Conservation (phyloP, 1,140 invertebrate species). For the Aphis craccivora region DNA sequence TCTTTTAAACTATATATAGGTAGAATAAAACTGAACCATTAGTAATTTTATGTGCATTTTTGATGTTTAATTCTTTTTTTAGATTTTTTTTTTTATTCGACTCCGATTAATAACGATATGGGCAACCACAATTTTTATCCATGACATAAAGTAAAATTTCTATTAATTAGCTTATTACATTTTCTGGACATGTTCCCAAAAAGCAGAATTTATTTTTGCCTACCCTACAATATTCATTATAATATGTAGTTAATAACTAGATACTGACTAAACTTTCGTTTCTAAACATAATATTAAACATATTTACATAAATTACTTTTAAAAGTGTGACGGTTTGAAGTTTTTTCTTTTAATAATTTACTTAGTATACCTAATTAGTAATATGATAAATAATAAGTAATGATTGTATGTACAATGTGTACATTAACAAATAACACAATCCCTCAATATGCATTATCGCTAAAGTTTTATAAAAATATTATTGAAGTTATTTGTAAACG, state of each 20-base stretch:
- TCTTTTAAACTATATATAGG: neutral
- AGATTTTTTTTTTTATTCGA: slow-evolving; percentile 26
- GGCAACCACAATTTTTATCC: neutral
- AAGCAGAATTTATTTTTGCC: neutral
- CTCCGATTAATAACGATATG: neutral
- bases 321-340: neutral
- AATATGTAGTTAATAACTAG: neutral
- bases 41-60: neutral
- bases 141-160: neutral
- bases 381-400: neutral
- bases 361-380: neutral
- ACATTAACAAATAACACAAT: neutral
- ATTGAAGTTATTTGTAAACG: neutral
- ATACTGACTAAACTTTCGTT: neutral
- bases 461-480: neutral
- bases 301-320: neutral
- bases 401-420: neutral
- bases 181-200: slow-evolving; percentile 13
- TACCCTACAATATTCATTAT: neutral
- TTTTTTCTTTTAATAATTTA: neutral
- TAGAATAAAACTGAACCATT: neutral
- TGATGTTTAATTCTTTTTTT: slow-evolving; percentile 26
- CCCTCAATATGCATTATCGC: neutral
- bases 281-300: neutral
- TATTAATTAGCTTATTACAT: slow-evolving; percentile 48